Percentiles rank a stretch among this genome's conserved stretches.
Conservation (phyloP, 37 sponge, comb jelly and placozoan genomes). For the Agelas oroides region DNA sequence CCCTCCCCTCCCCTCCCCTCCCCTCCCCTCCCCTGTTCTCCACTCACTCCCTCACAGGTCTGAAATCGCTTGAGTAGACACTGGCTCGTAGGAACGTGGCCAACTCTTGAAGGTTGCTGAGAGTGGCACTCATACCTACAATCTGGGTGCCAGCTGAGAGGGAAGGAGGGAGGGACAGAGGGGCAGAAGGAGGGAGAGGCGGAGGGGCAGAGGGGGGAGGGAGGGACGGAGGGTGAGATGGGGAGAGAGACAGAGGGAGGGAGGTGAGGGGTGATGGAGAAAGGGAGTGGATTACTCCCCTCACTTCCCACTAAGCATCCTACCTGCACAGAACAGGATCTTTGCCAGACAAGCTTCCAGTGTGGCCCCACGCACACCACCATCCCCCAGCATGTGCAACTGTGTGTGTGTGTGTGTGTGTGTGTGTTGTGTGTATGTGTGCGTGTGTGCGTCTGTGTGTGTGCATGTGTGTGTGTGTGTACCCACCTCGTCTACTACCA, state of each 20-base stretch:
- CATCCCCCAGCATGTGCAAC: conserved; percentile 98
- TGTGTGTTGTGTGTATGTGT: too few species aligned
- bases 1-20: too few species aligned
- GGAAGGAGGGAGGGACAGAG: too few species aligned
- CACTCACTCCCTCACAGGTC: conserved; percentile 77
- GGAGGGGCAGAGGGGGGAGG: background rate
- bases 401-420: background rate
- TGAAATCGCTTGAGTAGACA: conserved; percentile 77
- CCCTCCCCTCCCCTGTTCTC: too few species aligned
- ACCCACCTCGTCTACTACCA: conserved; percentile 96
- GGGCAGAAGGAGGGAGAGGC: too few species aligned
- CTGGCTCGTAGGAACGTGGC: conserved; percentile 82
- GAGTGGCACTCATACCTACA: conserved; percentile 97
- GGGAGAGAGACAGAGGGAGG: background rate
- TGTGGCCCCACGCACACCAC: conserved; percentile 85
- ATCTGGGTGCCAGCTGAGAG: conserved; percentile 55
- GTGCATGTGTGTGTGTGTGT: too few species aligned
- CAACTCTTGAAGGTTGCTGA: conserved; percentile 82
- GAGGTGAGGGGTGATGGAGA: too few species aligned
- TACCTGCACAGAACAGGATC: conserved; percentile 53
- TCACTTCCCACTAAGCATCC: too few species aligned
- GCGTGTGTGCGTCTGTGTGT: conserved; percentile 82
- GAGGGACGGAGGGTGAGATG: too few species aligned
- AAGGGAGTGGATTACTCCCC: too few species aligned
- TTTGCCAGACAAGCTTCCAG: conserved; percentile 90